These are phyloP conservation scores for Ricordea florida DNA, from an alignment of 92 coral and sea anemone genomes.

Conservation along the genomic window DNA sequence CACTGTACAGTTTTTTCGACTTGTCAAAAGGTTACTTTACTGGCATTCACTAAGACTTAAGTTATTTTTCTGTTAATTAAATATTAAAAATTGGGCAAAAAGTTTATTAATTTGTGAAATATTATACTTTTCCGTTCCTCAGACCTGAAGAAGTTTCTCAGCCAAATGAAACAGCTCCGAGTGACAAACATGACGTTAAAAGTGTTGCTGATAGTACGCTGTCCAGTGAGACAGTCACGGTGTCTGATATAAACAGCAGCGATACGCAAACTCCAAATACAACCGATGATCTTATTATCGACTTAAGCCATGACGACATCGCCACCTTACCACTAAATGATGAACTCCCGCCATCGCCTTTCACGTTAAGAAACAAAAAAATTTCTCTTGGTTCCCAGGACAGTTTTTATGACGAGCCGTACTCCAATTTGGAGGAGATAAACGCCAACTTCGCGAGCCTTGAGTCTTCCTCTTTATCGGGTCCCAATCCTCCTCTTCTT, in stretches of 20 bases:
- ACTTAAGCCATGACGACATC: not conserved
- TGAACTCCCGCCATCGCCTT: slow-evolving; percentile 44
- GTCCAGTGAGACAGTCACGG: slow-evolving; percentile 14
- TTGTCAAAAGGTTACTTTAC: too few relatives aligned
- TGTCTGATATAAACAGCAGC: slow-evolving; percentile 21
- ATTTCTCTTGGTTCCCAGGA: slow-evolving; percentile 75
- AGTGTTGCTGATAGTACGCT: slow-evolving; percentile 21
- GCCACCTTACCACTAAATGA: not conserved
- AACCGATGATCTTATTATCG: not conserved
- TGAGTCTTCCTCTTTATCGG: too few relatives aligned
- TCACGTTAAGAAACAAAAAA: slow-evolving; percentile 74
- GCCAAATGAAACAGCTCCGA: not conserved
- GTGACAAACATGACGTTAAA: slow-evolving; percentile 2
- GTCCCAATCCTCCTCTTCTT: slow-evolving; percentile 50
- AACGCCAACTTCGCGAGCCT: slow-evolving; percentile 81
- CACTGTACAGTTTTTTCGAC: too few relatives aligned
- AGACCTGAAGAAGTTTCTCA: not conserved
- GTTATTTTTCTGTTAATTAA: too few relatives aligned
- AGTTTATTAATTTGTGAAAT: too few relatives aligned
- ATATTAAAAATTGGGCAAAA: too few relatives aligned
- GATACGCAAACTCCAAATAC: not conserved
- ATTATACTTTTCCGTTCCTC: not conserved
- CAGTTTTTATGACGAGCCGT: slow-evolving; percentile 91
- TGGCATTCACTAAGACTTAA: too few relatives aligned
- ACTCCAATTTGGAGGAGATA: slow-evolving; percentile 85